These are phyloP conservation scores for Gobio occitaniae DNA, from an alignment of 2,797 vertebrate species.

Conservation along the genomic window DNA sequence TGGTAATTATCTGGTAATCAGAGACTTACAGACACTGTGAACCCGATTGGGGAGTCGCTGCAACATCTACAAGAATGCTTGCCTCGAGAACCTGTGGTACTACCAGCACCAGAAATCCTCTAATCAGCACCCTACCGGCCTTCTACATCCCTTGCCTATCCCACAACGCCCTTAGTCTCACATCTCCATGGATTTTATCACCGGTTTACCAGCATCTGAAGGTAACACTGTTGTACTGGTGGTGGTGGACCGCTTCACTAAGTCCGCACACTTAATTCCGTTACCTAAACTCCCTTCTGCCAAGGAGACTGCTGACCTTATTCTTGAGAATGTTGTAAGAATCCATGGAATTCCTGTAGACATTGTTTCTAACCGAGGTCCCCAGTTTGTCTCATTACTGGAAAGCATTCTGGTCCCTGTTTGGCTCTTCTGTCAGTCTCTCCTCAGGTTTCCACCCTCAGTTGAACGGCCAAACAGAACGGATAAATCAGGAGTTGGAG, in stretches of 20 bases:
- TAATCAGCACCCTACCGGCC: background rate
- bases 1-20: too few relatives aligned
- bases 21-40: background rate
- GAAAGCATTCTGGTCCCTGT: background rate
- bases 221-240: constrained; percentile 1
- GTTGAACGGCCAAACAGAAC: background rate
- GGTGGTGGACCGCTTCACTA: background rate
- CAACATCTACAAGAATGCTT: background rate
- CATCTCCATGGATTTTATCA: background rate
- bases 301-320: background rate
- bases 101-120: background rate
- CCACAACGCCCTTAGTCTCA: background rate
- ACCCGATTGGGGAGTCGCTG: background rate
- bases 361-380: background rate
- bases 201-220: background rate
- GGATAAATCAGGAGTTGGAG: too few relatives aligned
- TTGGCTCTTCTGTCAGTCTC: background rate
- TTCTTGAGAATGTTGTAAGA: background rate
- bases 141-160: background rate
- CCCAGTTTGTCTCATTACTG: background rate
- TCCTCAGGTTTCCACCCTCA: background rate
- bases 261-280: background rate
- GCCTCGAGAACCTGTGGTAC: background rate
- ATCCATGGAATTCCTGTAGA: background rate
- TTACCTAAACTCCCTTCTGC: background rate